Percentiles rank a stretch among this genome's conserved stretches.
Evolutionary conservation across 1,140 invertebrate genomes (phyloP).

Genomic region (Cyclina sinensis): DNA sequence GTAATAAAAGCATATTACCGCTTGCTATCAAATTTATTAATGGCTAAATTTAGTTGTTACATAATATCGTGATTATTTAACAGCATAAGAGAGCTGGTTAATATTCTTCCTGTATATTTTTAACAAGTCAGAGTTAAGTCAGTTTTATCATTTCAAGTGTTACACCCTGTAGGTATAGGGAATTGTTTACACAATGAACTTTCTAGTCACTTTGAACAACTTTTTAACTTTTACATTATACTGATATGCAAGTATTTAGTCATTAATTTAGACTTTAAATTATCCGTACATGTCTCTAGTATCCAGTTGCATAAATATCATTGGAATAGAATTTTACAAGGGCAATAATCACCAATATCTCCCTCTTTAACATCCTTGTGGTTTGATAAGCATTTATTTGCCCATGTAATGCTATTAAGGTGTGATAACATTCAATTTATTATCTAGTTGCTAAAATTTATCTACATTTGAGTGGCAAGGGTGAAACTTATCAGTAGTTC

Average conservation of each 20-base stretch:
- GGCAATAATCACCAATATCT: neutral
- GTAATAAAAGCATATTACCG: no score
- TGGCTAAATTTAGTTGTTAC: no score
- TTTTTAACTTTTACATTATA: neutral
- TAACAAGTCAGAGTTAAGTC: no score
- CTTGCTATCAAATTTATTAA: no score
- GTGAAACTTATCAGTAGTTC: slow-evolving; percentile 2
- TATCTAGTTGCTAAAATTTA: slow-evolving; percentile 12
- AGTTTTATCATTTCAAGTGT: no score
- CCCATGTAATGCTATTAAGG: neutral
- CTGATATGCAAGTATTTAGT: slow-evolving; percentile 1
- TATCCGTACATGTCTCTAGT: neutral
- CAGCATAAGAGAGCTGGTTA: no score
- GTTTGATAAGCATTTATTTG: neutral
- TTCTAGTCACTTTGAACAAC: neutral
- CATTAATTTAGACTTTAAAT: slow-evolving; percentile 1
- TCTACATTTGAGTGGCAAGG: neutral
- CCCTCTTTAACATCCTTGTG: slow-evolving; percentile 1
- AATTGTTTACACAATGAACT: neutral
- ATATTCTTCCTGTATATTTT: no score
- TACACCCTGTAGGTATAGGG: neutral
- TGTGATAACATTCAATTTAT: slow-evolving; percentile 22
- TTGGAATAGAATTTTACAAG: neutral
- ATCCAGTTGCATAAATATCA: neutral
- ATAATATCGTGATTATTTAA: no score